Evolutionary conservation across 2,888 invertebrate genomes (phyloP).

Genomic region (Tanytarsus gracilentus): DNA sequence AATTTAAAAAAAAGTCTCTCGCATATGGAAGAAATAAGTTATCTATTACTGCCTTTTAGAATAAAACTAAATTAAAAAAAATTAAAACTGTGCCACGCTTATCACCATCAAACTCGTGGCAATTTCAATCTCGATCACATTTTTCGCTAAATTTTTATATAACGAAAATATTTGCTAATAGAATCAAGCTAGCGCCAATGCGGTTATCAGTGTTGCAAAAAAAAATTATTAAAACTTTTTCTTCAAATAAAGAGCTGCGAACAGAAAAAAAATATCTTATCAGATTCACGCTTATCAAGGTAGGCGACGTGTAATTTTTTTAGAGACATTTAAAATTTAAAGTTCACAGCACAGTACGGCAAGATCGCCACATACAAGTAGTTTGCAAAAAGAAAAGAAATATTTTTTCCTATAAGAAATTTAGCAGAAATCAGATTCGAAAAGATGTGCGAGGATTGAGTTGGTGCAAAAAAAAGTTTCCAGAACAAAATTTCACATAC

Average conservation of each 20-base stretch:
- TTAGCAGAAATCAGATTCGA: no score
- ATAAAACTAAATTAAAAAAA: not conserved
- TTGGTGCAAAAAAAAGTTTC: not conserved
- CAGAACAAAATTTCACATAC: not conserved
- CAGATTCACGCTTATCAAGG: no score
- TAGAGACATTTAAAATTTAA: constrained; percentile 27
- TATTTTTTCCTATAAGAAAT: not conserved
- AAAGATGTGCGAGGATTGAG: no score
- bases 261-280: no score
- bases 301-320: no score
- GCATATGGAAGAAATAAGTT: not conserved
- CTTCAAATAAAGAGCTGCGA: not conserved
- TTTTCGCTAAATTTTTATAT: not conserved
- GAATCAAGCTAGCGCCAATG: not conserved
- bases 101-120: not conserved
- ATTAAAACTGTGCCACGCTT: not conserved
- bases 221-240: no score
- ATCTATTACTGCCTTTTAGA: not conserved
- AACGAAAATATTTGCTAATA: not conserved
- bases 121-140: not conserved
- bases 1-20: no score
- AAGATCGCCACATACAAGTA: not conserved
- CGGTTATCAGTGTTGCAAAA: not conserved
- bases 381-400: not conserved
- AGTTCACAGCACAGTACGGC: not conserved